Evolutionary conservation across 37 sponge, comb jelly and placozoan species (phyloP), one percentile per base, ranked within the genome.

Genomic region (Dysidea cf. avara): DNA sequence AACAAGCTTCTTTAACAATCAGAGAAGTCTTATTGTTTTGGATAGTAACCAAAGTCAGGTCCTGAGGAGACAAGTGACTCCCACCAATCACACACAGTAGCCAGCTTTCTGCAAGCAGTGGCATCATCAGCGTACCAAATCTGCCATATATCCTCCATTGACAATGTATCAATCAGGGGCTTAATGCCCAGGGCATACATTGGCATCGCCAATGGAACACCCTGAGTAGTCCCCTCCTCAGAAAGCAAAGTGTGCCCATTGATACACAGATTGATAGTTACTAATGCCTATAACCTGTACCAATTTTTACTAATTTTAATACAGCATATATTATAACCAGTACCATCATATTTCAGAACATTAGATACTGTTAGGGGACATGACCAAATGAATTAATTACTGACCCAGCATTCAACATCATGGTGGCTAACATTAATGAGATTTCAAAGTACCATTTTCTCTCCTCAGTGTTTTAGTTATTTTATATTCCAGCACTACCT

Each of bases 141-240:
- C 60, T 84, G 78, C 48, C 64, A 71, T 0, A 66, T 29, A 34
- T 17, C 7, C 39, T 24, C 25, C 22, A 64, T 43, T 29, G 52
- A 46, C 13, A 68, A 72, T 25, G 52, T 36, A 20, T 64, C 28
- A 53, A 84, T 77, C 13, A 84, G 85, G 32, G 85, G 72, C 18
- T 36, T 38, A 32, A 43, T 50, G 9, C 62, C 78, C 22, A 85
- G 6, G 20, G 79, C 86, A 30, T 73, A 85, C 69, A 85, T 78
- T 17, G 80, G 34, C 75, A 84, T 84, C 2, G 74, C 85, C 46
- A 84, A 36, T n/a, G 85, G 78, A 38, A 76, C 84, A 14, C 82
- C 82, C 36, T 81, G 74, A 2, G 82, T 81, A 26, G 68, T 66
- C 9, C 78, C 85, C 53, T 77, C 86, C 56, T 65, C 39, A 24